Conservation (phyloP, 1,140 invertebrate genomes). For the Lordiphosa mommai region DNA sequence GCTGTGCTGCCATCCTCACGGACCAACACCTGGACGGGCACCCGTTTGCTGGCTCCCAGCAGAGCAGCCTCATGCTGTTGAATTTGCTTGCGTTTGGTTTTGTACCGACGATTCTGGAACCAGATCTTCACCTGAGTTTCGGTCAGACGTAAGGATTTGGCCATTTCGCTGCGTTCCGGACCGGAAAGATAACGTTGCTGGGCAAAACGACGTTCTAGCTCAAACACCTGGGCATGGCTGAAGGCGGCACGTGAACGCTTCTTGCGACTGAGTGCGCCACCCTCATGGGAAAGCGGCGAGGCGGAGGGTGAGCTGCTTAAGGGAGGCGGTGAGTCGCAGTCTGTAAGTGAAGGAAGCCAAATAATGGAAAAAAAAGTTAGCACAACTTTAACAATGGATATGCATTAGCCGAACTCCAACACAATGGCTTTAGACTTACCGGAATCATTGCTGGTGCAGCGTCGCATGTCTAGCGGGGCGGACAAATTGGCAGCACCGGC, state of each 20-base stretch:
- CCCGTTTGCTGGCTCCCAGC: slow-evolving; percentile 84
- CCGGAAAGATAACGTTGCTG: slow-evolving; percentile 97
- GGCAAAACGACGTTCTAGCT: slow-evolving; percentile 95
- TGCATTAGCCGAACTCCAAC: too few relatives aligned
- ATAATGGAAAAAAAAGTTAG: slow-evolving; percentile 33
- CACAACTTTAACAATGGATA: slow-evolving; percentile 19
- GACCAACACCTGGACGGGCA: slow-evolving; percentile 93
- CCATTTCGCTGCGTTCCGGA: slow-evolving; percentile 95
- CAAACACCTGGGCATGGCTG: slow-evolving; percentile 96
- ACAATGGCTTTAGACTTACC: slow-evolving; percentile 49
- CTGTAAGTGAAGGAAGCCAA: slow-evolving; percentile 28
- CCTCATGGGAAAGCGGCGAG: slow-evolving; percentile 61
- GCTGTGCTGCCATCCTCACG: slow-evolving; percentile 85
- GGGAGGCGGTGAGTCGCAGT: slow-evolving; percentile 77
- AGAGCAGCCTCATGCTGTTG: slow-evolving; percentile 87
- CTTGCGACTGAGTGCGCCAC: slow-evolving; percentile 82
- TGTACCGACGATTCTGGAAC: slow-evolving; percentile 98
- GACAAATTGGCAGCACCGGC: slow-evolving; percentile 30
- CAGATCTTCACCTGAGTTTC: slow-evolving; percentile 96
- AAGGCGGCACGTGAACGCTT: slow-evolving; percentile 97
- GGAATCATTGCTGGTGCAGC: slow-evolving; percentile 78
- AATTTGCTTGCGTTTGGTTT: slow-evolving; percentile 96
- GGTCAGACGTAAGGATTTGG: slow-evolving; percentile 92
- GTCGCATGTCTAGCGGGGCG: slow-evolving; percentile 73
- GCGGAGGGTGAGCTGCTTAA: slow-evolving; percentile 59